These are phyloP conservation scores for Crenuchus spilurus DNA, from an alignment of 2,797 vertebrate genomes.

Conservation along the genomic window DNA sequence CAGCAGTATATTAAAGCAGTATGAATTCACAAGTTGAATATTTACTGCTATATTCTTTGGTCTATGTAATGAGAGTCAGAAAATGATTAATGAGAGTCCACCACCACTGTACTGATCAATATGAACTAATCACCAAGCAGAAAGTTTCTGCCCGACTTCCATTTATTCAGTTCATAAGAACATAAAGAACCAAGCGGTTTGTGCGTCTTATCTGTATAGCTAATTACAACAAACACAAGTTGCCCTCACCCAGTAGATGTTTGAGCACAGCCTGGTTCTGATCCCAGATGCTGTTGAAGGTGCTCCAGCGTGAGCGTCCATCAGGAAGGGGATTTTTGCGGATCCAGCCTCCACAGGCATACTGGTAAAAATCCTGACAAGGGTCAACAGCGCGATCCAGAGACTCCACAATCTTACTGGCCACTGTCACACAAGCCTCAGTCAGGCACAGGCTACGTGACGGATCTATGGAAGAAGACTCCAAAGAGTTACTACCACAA, in stretches of 20 bases:
- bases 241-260: constrained; percentile 87
- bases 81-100: no score
- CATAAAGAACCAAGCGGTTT: no score
- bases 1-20: no score
- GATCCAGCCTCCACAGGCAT: constrained; percentile 95
- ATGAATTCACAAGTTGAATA: no score
- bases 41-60: no score
- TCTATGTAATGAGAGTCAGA: no score
- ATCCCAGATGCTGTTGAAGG: constrained; percentile 97
- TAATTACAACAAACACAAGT: not conserved
- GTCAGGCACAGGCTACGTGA: constrained; percentile 86
- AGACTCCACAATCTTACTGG: constrained; percentile 92
- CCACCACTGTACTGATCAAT: no score
- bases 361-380: constrained; percentile 97
- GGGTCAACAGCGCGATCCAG: constrained; percentile 86
- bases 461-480: constrained; percentile 72
- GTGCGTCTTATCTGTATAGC: no score
- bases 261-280: constrained; percentile 97
- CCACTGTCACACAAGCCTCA: constrained; percentile 88
- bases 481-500: not conserved
- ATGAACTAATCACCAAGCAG: no score
- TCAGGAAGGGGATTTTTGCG: constrained; percentile 92
- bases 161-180: no score
- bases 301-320: constrained; percentile 93
- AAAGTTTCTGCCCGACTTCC: no score